Percentiles rank a stretch among this genome's conserved stretches.
Conservation (phyloP, 2,888 invertebrate species). For the Prenolepis imparis region DNA sequence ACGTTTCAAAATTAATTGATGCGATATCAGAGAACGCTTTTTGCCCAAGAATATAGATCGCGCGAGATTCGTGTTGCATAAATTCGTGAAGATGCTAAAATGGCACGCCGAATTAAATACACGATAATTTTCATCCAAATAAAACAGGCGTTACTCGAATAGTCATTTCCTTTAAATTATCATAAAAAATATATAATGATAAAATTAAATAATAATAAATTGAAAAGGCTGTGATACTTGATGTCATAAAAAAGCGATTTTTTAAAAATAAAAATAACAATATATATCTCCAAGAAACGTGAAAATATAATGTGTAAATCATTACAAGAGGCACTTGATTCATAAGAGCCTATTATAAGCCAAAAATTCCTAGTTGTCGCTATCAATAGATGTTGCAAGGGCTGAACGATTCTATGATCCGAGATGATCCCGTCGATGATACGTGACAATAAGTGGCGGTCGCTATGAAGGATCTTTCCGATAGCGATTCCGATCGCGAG, state of each 20-base stretch:
- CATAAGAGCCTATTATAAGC: neutral
- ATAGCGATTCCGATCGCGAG: neutral
- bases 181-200: neutral
- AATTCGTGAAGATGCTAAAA: neutral
- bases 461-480: conserved; percentile 26
- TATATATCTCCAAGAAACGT: neutral
- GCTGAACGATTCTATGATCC: neutral
- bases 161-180: neutral
- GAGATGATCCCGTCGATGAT: neutral
- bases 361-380: neutral
- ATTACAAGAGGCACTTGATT: neutral
- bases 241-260: too few species aligned
- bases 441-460: conserved; percentile 23
- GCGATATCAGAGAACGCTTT: conserved; percentile 34
- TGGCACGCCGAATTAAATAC: neutral
- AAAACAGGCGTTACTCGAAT: neutral
- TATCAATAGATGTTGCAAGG: neutral
- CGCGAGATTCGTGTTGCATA: neutral
- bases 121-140: neutral
- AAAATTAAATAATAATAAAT: too few species aligned
- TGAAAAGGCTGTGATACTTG: too few species aligned
- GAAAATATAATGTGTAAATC: conserved; percentile 9
- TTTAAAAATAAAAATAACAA: neutral
- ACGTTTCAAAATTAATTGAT: conserved; percentile 43
- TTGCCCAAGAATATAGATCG: neutral